Conservation (phyloP, 2,797 vertebrate genomes). For the Anisognathus igniventris region DNA sequence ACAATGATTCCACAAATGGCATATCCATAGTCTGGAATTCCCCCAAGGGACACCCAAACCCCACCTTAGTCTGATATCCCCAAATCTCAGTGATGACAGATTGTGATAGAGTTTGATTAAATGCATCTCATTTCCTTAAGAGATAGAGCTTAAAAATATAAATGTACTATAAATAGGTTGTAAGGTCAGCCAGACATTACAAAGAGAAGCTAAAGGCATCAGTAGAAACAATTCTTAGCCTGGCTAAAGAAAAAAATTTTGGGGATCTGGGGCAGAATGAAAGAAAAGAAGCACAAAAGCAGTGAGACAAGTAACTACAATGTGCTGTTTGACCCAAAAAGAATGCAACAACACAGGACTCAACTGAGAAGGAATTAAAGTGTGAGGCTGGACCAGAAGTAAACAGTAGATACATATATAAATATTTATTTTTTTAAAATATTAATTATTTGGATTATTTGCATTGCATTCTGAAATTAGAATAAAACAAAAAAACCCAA, state of each 20-base stretch:
- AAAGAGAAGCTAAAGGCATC: background rate
- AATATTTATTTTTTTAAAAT: background rate
- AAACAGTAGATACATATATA: background rate
- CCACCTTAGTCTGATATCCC: background rate
- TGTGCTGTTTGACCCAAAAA: background rate
- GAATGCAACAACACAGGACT: background rate
- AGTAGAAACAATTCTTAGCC: background rate
- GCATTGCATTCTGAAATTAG: background rate
- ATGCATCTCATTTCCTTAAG: background rate
- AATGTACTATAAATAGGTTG: background rate
- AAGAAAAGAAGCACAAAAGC: background rate
- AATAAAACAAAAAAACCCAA: too few species aligned
- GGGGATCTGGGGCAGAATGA: background rate
- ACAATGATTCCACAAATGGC: background rate
- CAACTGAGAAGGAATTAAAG: background rate
- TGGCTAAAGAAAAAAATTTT: background rate
- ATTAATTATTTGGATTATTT: background rate
- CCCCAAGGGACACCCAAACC: background rate
- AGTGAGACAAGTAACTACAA: rapidly evolving
- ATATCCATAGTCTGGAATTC: background rate
- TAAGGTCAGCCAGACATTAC: background rate
- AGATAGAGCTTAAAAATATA: background rate
- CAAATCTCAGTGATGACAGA: background rate
- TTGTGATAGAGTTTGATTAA: background rate
- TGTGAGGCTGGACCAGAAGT: background rate